Conservation (phyloP, 2,888 invertebrate species). For the Chymomyza caudatula region DNA sequence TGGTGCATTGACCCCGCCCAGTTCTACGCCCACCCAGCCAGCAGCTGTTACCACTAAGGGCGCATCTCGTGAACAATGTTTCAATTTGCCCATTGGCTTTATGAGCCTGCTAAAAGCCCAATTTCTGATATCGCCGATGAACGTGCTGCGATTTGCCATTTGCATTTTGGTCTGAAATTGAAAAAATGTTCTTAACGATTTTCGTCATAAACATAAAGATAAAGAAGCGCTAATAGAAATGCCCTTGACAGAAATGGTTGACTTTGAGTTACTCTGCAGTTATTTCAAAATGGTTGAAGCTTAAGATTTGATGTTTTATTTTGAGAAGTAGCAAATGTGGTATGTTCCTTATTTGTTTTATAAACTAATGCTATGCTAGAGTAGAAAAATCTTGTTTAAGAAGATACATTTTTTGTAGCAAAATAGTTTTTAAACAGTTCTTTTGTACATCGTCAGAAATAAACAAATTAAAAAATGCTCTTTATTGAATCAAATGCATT, state of each 20-base stretch:
- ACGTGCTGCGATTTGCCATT: conserved; percentile 65
- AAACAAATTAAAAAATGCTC: no score
- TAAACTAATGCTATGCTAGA: no score
- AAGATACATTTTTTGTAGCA: no score
- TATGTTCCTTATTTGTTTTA: no score
- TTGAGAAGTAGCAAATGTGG: no score
- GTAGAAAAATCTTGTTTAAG: no score
- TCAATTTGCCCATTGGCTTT: conserved; percentile 17
- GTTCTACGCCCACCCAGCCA: neutral
- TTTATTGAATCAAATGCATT: no score
- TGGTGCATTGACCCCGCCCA: conserved; percentile 39
- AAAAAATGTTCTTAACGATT: conserved; percentile 45
- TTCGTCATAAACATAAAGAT: conserved; percentile 56
- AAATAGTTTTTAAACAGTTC: no score
- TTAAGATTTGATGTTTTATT: no score
- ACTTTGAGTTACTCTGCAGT: neutral
- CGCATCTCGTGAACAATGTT: conserved; percentile 16
- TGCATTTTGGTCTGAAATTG: conserved; percentile 41
- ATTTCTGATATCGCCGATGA: conserved; percentile 64
- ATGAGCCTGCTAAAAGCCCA: conserved; percentile 21
- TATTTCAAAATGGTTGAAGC: no score
- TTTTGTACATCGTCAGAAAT: no score
- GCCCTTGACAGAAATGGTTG: neutral
- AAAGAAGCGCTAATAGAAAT: conserved; percentile 28
- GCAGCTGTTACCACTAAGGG: neutral